Evolutionary conservation across 2,797 vertebrate genomes (phyloP).

Genomic region (Potorous gilbertii): DNA sequence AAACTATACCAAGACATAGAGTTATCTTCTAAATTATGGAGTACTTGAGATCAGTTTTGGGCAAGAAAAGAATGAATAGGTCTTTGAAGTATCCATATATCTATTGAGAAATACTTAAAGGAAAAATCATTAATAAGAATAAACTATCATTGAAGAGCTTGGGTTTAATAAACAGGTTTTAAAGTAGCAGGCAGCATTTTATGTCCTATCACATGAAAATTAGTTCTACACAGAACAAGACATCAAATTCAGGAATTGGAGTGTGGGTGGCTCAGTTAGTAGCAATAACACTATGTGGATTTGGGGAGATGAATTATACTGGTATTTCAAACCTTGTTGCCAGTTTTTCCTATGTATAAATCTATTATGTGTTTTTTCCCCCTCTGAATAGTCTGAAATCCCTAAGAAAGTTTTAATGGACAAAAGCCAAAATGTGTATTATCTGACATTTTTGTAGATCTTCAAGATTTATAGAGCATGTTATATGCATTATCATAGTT

Average conservation of each 20-base stretch:
- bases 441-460: not conserved
- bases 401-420: not conserved
- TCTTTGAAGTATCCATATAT: not conserved
- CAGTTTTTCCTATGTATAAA: not conserved
- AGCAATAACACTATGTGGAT: not conserved
- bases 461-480: not conserved
- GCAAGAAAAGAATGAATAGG: not conserved
- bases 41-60: not conserved
- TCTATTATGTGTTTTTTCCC: not conserved
- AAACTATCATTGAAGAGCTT: not conserved
- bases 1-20: not conserved
- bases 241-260: not conserved
- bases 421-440: not conserved
- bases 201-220: too few relatives aligned
- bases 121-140: not conserved
- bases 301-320: not conserved
- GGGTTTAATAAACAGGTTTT: not conserved
- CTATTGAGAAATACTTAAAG: not conserved
- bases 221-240: too few relatives aligned
- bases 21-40: not conserved
- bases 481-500: not conserved
- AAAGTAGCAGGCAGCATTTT: not conserved
- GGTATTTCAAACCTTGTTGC: not conserved
- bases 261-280: not conserved
- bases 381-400: not conserved